Conservation (phyloP, 2,797 vertebrate genomes). For the Bradypus variegatus region DNA sequence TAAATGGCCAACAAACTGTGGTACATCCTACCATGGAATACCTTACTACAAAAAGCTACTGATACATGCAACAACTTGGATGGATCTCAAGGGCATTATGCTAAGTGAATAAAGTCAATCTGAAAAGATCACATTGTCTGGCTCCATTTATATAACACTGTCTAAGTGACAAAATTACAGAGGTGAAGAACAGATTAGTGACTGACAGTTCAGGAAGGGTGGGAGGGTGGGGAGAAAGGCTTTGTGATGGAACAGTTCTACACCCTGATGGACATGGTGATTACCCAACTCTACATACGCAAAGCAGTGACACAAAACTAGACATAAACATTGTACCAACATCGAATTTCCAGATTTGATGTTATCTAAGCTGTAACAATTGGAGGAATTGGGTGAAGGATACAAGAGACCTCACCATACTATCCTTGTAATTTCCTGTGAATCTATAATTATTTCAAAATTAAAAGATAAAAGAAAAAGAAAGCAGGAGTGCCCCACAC, state of each 20-base stretch:
- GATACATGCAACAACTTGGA: neutral
- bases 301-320: neutral
- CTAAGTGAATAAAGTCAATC: neutral
- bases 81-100: neutral
- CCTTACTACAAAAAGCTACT: neutral
- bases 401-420: neutral
- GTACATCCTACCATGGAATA: neutral
- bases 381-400: neutral
- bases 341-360: neutral
- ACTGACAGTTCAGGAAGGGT: neutral
- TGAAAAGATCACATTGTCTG: neutral
- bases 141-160: neutral
- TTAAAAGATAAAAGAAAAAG: neutral
- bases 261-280: neutral
- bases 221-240: neutral
- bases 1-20: neutral
- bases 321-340: neutral
- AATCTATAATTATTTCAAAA: slow-evolving; percentile 18
- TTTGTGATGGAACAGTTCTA: neutral
- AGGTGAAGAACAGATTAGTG: neutral
- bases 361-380: neutral
- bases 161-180: neutral
- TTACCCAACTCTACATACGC: neutral
- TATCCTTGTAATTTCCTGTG: neutral
- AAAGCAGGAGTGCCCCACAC: neutral